Conservation (phyloP, 2,888 invertebrate species). For the Pandemis cinnamomeana region DNA sequence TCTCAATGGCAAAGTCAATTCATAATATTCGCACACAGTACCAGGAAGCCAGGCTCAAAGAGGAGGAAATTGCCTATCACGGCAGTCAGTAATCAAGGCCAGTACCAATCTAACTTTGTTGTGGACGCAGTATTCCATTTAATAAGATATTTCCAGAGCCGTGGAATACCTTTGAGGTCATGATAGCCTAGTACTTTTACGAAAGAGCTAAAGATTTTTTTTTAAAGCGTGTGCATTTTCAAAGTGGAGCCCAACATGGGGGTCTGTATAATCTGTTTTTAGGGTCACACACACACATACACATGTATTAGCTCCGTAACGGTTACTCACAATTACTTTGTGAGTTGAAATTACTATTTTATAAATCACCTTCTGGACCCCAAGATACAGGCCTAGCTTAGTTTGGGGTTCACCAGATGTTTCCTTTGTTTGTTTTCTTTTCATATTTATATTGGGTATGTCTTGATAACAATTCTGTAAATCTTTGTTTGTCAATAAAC, state of each 20-base stretch:
- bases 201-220: not conserved
- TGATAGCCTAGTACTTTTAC: conserved; percentile 30
- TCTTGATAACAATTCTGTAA: too few species aligned
- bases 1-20: conserved; percentile 70
- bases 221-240: not conserved
- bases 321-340: too few species aligned
- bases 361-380: too few species aligned
- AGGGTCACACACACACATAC: too few species aligned
- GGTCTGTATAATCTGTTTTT: not conserved
- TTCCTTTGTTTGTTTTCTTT: too few species aligned
- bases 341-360: too few species aligned
- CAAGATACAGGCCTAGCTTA: too few species aligned
- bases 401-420: too few species aligned
- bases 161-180: conserved; percentile 37
- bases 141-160: conserved; percentile 72
- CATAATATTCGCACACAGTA: conserved; percentile 61
- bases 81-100: conserved; percentile 68
- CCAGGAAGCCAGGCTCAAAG: conserved; percentile 75
- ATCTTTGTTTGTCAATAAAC: too few species aligned
- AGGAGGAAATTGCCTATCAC: conserved; percentile 81
- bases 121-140: conserved; percentile 64
- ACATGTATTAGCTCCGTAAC: too few species aligned
- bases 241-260: not conserved
- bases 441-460: too few species aligned
- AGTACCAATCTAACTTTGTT: conserved; percentile 75